Conservation (phyloP, 2,113 vertebrate species). For the Corythornis madagascariensis region DNA sequence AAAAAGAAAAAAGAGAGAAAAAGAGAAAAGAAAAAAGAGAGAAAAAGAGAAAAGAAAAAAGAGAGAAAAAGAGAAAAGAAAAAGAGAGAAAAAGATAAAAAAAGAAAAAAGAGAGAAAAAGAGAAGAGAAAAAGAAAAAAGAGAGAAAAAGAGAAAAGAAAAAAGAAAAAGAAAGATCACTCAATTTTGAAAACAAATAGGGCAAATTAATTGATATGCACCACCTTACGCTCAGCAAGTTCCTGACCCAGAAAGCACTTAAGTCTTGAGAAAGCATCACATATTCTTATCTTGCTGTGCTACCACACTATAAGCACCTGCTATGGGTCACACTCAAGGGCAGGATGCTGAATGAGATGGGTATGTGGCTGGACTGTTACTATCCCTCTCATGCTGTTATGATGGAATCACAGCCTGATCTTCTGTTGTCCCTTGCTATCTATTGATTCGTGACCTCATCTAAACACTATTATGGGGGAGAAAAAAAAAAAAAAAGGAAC, state of each 20-base stretch:
- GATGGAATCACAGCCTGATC: neutral
- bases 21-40: no score
- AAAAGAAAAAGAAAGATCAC: neutral
- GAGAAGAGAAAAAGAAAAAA: no score
- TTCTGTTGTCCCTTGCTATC: neutral
- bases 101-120: no score
- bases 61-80: no score
- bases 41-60: no score
- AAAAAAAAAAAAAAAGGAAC: neutral
- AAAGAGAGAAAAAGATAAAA: no score
- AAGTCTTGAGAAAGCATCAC: neutral
- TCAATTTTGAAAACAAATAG: neutral
- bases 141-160: no score
- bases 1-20: no score
- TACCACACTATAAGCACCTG: neutral
- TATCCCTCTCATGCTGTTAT: rapidly evolving
- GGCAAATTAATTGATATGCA: neutral
- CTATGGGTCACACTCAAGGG: rapidly evolving
- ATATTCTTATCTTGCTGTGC: neutral
- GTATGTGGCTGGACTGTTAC: rapidly evolving
- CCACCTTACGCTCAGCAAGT: neutral
- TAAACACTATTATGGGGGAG: neutral
- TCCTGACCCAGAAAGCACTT: neutral
- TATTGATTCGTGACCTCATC: neutral
- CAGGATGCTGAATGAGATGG: rapidly evolving